Evolutionary conservation across 2,888 invertebrate species (phyloP), one percentile per base, ranked within the genome.

Genomic region (Ectemnius cavifrons): DNA sequence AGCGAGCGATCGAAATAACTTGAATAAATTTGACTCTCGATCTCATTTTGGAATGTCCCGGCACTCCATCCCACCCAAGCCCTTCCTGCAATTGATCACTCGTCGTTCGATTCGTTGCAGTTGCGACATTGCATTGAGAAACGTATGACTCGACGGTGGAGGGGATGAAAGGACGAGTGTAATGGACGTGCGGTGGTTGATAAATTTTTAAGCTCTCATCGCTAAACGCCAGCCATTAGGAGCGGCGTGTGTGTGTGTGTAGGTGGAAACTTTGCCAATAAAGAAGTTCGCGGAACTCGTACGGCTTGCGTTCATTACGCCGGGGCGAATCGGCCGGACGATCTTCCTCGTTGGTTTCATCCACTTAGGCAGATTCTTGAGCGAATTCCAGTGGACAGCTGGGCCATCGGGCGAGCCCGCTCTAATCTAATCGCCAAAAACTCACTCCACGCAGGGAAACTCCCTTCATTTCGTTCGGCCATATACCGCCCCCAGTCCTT

Each of bases 401-500:
- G 86, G 84, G 73, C 81, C 83, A 85, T 85, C 83, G 81, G 37
- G 59, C 73, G 79, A 52, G 63, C 77, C 72, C 80, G 82, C 83
- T 87, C 84, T 84, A 87, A 88, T 88, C 88, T 88, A 88, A 88
- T 88, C 87, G 84, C 84, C 85, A 85, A 88, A 88, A 88, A 88
- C 85, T 87, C 87, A 81, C 84, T 85, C 83, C 70, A 77, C 77
- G 77, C 77, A 66, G 71, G 83, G 86, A 85, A 87, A 86, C 87
- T 87, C 86, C 86, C 86, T 86, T 87, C 86, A 85, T 88, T 87
- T 87, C 83, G 85, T 83, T 37, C 84, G 76, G 71, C 79, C 75
- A 73, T 79, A 81, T 80, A 79, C 75, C 79, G 72, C 65, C 16
- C 52, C 52, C 52, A 52, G 52, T 52, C 75, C 63, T 45, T 66